Percentiles rank a stretch among this genome's conserved stretches.
phyloP scores from a whole-genome alignment of 2,888 invertebrate genomes.

The Eristalis tenax region DNA sequence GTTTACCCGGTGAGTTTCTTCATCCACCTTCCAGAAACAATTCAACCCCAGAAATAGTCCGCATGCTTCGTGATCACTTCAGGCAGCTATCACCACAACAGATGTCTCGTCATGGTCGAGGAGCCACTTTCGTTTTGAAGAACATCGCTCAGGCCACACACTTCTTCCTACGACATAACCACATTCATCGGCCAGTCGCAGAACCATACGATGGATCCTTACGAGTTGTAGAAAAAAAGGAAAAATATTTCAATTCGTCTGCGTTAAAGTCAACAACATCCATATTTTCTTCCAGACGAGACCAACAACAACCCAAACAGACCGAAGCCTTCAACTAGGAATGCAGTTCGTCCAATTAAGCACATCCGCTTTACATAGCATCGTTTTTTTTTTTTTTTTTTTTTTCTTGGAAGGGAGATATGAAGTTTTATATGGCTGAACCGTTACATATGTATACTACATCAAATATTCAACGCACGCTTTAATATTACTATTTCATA shows the following conservation, averaged over 20 bases:
- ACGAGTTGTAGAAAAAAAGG: background rate
- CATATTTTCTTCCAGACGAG: conserved; percentile 8
- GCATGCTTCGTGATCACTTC: background rate
- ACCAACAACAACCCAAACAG: background rate
- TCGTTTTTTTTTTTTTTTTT: too few species aligned
- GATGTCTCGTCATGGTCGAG: conserved; percentile 7
- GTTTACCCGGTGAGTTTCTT: too few species aligned
- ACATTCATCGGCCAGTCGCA: background rate
- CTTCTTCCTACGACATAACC: conserved; percentile 13
- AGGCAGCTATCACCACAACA: background rate
- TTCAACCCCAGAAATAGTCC: background rate
- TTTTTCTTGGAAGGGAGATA: background rate
- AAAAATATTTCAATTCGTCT: conserved; percentile 10
- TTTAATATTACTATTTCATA: too few species aligned
- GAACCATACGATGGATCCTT: conserved; percentile 9
- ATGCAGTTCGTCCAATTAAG: background rate
- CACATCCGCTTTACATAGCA: background rate
- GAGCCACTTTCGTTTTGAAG: conserved; percentile 5
- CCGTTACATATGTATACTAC: too few species aligned
- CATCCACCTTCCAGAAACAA: too few species aligned
- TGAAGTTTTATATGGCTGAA: too few species aligned
- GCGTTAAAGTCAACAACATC: conserved; percentile 5
- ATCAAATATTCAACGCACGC: too few species aligned
- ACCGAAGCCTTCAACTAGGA: background rate
- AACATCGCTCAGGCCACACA: conserved; percentile 9